Percentiles rank a stretch among this genome's conserved stretches.
These are phyloP conservation scores for Dasyprocta punctata DNA, from an alignment of 2,113 vertebrate species.

Conservation along the genomic window DNA sequence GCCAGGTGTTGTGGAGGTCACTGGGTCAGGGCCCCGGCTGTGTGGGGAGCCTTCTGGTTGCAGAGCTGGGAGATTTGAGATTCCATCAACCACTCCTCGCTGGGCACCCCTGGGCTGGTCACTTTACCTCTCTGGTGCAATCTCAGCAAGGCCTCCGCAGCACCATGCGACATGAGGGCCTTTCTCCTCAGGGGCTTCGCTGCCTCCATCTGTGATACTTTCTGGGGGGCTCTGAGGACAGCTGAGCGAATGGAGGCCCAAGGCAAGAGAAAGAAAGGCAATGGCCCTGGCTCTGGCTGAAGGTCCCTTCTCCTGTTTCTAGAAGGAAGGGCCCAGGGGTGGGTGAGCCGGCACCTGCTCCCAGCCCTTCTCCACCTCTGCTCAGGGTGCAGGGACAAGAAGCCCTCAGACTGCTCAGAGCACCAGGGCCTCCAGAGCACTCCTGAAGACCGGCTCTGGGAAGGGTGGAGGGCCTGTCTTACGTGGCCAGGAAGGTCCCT, in stretches of 20 bases:
- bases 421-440: background rate
- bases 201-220: background rate
- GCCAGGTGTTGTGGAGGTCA: background rate
- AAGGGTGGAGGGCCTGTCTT: background rate
- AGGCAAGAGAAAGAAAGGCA: background rate
- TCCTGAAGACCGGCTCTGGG: background rate
- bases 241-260: background rate
- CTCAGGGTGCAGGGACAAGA: background rate
- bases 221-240: background rate
- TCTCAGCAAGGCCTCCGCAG: background rate
- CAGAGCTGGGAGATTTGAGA: background rate
- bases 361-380: background rate
- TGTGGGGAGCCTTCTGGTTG: background rate
- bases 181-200: background rate
- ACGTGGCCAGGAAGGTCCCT: background rate
- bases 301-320: background rate
- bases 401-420: background rate
- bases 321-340: background rate
- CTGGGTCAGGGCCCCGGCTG: background rate
- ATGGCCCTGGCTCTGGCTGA: rapidly evolving
- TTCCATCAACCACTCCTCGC: background rate
- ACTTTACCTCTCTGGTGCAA: background rate
- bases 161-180: background rate
- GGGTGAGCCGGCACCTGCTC: background rate
- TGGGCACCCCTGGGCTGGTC: background rate